Evolutionary conservation across 2,797 vertebrate genomes (phyloP).

Genomic region (Aselliscus stoliczkanus): DNA sequence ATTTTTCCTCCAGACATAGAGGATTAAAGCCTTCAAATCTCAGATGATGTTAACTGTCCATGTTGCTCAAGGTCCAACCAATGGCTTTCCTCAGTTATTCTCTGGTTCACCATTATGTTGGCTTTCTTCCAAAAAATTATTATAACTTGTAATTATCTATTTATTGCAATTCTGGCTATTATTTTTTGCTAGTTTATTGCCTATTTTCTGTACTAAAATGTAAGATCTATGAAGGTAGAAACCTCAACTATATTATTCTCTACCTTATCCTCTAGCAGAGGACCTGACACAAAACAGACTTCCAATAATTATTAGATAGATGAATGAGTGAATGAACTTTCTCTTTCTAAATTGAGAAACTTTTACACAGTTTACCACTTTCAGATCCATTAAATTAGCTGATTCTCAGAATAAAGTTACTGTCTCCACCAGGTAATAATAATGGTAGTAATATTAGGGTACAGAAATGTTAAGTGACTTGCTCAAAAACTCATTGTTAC

Average conservation of each 20-base stretch:
- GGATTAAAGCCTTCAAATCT: neutral
- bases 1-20: neutral
- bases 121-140: neutral
- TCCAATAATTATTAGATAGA: neutral
- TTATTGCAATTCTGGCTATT: neutral
- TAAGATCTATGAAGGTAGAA: neutral
- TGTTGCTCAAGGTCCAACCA: neutral
- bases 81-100: neutral
- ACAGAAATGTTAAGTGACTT: neutral
- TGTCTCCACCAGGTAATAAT: neutral
- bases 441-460: neutral
- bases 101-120: neutral
- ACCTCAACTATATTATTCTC: neutral
- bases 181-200: neutral
- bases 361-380: neutral
- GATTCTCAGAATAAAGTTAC: neutral
- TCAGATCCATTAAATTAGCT: neutral
- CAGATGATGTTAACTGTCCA: neutral
- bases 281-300: neutral
- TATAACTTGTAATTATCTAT: neutral
- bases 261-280: neutral
- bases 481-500: neutral
- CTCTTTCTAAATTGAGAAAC: neutral
- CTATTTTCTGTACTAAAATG: neutral
- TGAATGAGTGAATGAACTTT: conserved; percentile 8